Conservation (phyloP, 2,113 vertebrate species). For the Calypte anna region DNA sequence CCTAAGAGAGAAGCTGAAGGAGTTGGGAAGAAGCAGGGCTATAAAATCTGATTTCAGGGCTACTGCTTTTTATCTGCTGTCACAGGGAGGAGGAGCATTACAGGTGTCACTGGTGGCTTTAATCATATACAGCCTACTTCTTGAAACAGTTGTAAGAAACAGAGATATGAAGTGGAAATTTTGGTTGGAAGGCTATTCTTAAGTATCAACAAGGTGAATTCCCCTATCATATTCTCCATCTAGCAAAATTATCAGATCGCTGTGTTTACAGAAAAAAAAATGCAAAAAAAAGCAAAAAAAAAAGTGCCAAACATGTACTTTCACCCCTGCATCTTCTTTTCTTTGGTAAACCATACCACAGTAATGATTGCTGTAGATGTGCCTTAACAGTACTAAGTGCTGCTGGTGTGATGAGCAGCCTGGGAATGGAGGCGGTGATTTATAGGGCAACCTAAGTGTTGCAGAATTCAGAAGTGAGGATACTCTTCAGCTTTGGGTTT, state of each 20-base stretch:
- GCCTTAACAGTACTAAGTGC: neutral
- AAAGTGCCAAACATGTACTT: neutral
- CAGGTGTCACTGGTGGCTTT: neutral
- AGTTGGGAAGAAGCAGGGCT: neutral
- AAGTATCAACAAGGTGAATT: neutral
- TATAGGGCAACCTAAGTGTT: neutral
- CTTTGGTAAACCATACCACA: neutral
- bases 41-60: neutral
- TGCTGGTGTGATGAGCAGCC: neutral
- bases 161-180: neutral
- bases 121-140: slow-evolving; percentile 12
- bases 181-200: slow-evolving; percentile 15
- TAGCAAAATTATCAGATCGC: neutral
- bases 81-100: neutral
- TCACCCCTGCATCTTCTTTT: neutral
- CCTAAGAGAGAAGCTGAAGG: neutral
- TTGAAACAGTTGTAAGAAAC: slow-evolving; percentile 10
- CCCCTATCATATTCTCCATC: neutral
- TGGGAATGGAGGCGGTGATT: neutral
- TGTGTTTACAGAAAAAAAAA: neutral
- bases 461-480: slow-evolving; percentile 18
- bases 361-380: neutral
- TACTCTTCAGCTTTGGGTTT: neutral
- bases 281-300: neutral
- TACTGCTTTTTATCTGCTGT: neutral